Evolutionary conservation across 2,113 vertebrate species (phyloP).

Genomic region (Atlantisia rogersi): DNA sequence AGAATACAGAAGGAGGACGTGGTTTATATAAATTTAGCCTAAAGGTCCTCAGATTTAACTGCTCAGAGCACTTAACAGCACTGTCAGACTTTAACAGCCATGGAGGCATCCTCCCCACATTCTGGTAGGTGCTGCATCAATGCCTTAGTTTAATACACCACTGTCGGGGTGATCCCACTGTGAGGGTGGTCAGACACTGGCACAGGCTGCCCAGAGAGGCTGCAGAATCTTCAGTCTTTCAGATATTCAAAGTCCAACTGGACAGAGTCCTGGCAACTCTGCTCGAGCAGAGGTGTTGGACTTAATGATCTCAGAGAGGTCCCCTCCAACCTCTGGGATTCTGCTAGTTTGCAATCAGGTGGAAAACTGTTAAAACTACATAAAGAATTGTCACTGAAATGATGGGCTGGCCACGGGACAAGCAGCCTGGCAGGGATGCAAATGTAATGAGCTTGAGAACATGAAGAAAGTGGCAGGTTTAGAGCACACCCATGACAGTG

Average conservation of each 20-base stretch:
- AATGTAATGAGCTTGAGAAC: neutral
- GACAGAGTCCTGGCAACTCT: neutral
- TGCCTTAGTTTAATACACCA: neutral
- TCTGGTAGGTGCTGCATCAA: neutral
- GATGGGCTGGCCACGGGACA: neutral
- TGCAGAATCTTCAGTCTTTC: neutral
- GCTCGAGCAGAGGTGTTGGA: neutral
- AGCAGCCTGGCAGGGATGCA: neutral
- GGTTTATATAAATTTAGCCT: neutral
- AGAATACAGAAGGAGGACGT: neutral
- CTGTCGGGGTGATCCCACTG: neutral
- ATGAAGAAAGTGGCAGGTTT: neutral
- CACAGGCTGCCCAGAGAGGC: neutral
- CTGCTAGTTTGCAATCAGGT: neutral
- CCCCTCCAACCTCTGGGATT: neutral
- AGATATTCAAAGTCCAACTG: neutral
- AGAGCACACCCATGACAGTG: neutral
- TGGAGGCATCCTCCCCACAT: neutral
- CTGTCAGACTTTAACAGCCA: neutral
- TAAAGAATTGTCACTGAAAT: neutral
- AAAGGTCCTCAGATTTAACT: neutral
- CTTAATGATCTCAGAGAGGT: neutral
- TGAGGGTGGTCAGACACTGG: neutral
- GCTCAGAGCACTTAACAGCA: neutral
- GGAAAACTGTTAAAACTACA: neutral